Conservation (phyloP, 1,140 invertebrate species). For the Spodoptera litura region DNA sequence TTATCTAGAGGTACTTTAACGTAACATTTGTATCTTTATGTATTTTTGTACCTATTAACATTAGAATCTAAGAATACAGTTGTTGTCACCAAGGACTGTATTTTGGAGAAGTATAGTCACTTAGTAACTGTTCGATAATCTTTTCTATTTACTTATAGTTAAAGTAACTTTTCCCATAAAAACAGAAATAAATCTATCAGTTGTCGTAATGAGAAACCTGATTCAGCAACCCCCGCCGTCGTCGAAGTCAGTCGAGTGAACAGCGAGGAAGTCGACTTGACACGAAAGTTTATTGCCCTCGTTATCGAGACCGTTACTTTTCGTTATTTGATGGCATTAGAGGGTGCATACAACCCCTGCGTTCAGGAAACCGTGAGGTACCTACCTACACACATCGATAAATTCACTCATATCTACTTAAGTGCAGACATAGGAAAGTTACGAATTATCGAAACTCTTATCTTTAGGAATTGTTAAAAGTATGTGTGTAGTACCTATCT, state of each 20-base stretch:
- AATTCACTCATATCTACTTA: neutral
- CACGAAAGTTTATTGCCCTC: slow-evolving; percentile 77
- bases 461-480: no score
- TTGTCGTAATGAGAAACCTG: slow-evolving; percentile 7
- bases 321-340: slow-evolving; percentile 84
- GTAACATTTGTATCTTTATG: no score
- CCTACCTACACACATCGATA: neutral
- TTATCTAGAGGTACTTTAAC: no score
- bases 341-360: slow-evolving; percentile 61
- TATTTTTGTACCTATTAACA: no score
- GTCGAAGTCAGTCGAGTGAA: slow-evolving; percentile 76
- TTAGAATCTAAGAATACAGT: no score
- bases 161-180: neutral
- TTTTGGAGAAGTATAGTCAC: no score
- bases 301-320: slow-evolving; percentile 82
- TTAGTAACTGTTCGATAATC: neutral
- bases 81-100: no score
- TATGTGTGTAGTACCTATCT: no score
- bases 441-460: no score
- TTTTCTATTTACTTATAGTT: neutral
- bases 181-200: slow-evolving; percentile 13
- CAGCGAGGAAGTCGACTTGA: slow-evolving; percentile 71
- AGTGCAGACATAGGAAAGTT: neutral
- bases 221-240: slow-evolving; percentile 46
- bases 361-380: slow-evolving; percentile 12